Conservation (phyloP, 2,113 vertebrate genomes). For the Vidua chalybeata region DNA sequence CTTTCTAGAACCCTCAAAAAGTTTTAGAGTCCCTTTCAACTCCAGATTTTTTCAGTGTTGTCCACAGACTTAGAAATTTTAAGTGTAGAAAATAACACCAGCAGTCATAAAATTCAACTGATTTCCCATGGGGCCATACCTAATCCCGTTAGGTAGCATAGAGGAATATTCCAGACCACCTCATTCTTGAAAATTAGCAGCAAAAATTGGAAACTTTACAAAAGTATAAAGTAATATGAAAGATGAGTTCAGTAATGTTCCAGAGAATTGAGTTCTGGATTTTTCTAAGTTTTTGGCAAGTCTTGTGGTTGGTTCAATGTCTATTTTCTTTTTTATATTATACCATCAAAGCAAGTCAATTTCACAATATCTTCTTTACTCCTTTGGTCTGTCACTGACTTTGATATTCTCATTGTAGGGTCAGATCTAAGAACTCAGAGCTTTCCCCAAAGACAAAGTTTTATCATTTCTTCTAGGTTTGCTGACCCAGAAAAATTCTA, state of each 20-base stretch:
- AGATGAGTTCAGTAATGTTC: neutral
- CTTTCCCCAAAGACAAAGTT: conserved; percentile 5
- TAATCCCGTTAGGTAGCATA: neutral
- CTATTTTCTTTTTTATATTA: neutral
- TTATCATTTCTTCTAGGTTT: neutral
- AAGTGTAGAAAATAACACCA: neutral
- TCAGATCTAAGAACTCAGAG: conserved; percentile 12
- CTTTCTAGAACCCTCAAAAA: neutral
- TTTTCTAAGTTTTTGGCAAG: neutral
- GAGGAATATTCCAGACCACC: neutral
- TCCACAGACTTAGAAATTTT: neutral
- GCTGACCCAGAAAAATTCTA: conserved; percentile 26
- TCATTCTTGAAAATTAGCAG: neutral
- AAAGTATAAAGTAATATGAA: neutral
- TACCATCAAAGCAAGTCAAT: neutral
- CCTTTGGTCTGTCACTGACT: neutral
- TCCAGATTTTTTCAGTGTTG: neutral
- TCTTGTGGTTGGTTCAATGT: neutral
- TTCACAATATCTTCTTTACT: neutral
- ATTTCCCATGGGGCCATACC: neutral
- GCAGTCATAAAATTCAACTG: neutral
- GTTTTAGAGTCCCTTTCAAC: neutral
- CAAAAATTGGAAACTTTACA: neutral
- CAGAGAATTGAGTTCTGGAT: neutral
- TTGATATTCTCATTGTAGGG: conserved; percentile 7